These are phyloP conservation scores for Cataglyphis livida DNA, from an alignment of 2,888 invertebrate genomes.

Conservation along the genomic window DNA sequence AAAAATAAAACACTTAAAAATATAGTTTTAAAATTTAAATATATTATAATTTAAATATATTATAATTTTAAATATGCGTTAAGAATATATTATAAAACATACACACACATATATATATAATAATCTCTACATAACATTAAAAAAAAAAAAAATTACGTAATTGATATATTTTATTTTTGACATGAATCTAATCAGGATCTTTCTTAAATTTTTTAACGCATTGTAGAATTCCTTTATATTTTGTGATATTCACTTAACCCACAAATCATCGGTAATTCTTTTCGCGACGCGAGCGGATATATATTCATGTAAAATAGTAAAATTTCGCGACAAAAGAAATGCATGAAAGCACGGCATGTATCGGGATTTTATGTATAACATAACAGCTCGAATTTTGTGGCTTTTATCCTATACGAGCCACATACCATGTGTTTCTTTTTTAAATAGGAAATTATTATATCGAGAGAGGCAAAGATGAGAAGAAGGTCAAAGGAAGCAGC, in stretches of 20 bases:
- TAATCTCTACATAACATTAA: background rate
- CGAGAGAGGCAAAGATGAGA: background rate
- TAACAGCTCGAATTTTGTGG: conserved; percentile 33
- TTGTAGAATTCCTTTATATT: background rate
- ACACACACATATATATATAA: background rate
- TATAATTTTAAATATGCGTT: too few relatives aligned
- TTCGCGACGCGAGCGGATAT: conserved; percentile 49
- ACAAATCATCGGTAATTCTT: conserved; percentile 64
- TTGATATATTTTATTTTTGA: background rate
- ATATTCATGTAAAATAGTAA: conserved; percentile 26
- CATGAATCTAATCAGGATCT: conserved; percentile 4
- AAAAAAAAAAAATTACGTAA: conserved; percentile 9
- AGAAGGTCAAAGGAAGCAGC: background rate
- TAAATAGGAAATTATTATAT: background rate
- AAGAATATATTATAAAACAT: background rate
- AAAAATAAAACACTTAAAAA: background rate
- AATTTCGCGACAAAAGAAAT: conserved; percentile 11
- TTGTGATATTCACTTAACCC: conserved; percentile 30
- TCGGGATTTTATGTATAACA: conserved; percentile 21
- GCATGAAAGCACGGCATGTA: conserved; percentile 8
- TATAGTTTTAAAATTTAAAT: background rate
- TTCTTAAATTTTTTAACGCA: background rate
- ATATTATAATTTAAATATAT: conserved; percentile 13
- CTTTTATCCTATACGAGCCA: conserved; percentile 50
- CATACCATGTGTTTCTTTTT: conserved; percentile 43